Percentiles rank a stretch among this genome's conserved stretches.
Evolutionary conservation across 2,888 invertebrate genomes (phyloP).

Genomic region (Loripinus fragilis): DNA sequence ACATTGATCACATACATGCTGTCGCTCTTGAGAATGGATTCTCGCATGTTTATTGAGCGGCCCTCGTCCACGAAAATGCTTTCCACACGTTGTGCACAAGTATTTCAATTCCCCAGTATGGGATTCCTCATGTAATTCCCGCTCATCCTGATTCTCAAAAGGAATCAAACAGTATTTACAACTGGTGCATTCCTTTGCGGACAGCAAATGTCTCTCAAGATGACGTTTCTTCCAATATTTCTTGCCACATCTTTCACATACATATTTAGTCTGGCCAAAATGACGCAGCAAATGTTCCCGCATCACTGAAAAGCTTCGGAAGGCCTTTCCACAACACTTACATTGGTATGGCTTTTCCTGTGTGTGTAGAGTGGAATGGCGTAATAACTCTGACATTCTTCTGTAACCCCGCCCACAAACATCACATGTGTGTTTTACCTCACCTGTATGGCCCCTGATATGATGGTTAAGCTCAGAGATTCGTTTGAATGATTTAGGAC

Average conservation of each 20-base stretch:
- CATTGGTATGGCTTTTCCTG: constrained; percentile 40
- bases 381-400: constrained; percentile 34
- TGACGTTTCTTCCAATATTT: constrained; percentile 35
- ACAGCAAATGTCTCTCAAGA: constrained; percentile 34
- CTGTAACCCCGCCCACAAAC: constrained; percentile 52
- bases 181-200: constrained; percentile 39
- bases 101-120: constrained; percentile 30
- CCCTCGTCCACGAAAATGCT: constrained; percentile 30
- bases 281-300: constrained; percentile 44
- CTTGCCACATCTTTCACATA: constrained; percentile 50
- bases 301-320: constrained; percentile 30
- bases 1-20: constrained; percentile 42
- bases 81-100: constrained; percentile 42
- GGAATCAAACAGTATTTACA: constrained; percentile 39
- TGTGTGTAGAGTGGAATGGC: constrained; percentile 45
- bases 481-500: constrained; percentile 51
- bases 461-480: constrained; percentile 53
- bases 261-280: constrained; percentile 18
- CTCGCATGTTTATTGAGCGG: constrained; percentile 45
- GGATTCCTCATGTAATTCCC: constrained; percentile 23
- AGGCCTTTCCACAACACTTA: constrained; percentile 39
- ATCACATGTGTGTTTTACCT: constrained; percentile 45
- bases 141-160: constrained; percentile 14
- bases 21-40: constrained; percentile 44
- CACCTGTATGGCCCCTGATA: constrained; percentile 45